Base-by-base conservation (phyloP, 2,113 vertebrate species). In the Lophura nycthemera region DNA sequence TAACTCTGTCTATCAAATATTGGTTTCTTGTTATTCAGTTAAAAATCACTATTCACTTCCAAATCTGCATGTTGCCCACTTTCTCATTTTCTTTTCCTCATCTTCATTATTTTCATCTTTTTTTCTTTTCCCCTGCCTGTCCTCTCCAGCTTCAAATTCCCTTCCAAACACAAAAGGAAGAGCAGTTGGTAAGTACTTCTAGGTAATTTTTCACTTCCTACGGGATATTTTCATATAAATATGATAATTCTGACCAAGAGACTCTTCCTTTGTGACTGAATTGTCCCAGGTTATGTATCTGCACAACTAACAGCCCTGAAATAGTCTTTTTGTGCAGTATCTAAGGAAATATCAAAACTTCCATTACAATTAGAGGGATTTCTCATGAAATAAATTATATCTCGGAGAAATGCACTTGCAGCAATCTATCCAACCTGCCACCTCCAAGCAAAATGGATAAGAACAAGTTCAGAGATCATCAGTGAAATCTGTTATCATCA, bases 71-170 rank as follows among this genome's bases (percentile, higher is more conserved):
- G 29, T 72, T 52, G 4, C 19, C 30, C 59, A 20, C 18, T 74
- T 73, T 10, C 11, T 47, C 29, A 11, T 3, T 42, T 29, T 13
- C 40, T 8, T 0, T 18, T 8, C 11, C 4, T 2, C 3, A 10
- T 18, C 21, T 61, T 79, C 57, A 29, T 21, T 57, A 10, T 3
- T n/a, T n/a, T n/a, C n/a, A n/a, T n/a, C n/a, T n/a, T n/a, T n/a
- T n/a, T n/a, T n/a, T n/a, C n/a, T n/a, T 66, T 75, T 66, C 3
- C 17, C 20, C 30, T 57, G 4, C 11, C 16, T 42, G 4, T 73
- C 36, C 13, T 69, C 15, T 85, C 29, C 13, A 42, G 7, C 14
- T 81, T 59, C 38, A 42, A 67, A 86, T 78, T 64, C 15, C 3
- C 15, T 64, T 69, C 76, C 16, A 75, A 88, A 70, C 19, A 54